phyloP scores from a whole-genome alignment of 1,140 invertebrate genomes.

The Zaprionus ghesquierei region DNA sequence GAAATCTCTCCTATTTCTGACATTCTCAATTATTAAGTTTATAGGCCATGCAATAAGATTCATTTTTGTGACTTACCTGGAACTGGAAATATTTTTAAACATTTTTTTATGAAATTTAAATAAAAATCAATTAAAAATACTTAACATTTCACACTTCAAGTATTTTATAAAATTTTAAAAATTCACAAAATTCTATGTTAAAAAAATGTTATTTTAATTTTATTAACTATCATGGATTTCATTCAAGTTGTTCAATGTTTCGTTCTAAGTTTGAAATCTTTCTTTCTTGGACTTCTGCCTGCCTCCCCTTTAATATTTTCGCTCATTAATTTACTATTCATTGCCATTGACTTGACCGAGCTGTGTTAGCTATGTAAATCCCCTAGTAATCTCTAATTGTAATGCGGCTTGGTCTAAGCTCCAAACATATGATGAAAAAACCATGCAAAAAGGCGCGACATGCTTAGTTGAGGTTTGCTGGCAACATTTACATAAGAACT shows the following conservation, averaged over 20 bases:
- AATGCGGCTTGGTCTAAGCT: constrained; percentile 2
- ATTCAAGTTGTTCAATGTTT: too few species aligned
- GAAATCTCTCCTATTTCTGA: too few species aligned
- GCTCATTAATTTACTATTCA: background rate
- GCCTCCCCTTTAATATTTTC: too few species aligned
- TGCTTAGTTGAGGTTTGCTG: background rate
- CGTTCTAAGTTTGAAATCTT: background rate
- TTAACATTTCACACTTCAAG: too few species aligned
- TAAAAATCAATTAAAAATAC: background rate
- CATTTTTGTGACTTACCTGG: too few species aligned
- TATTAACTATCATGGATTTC: background rate
- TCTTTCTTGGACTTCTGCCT: too few species aligned
- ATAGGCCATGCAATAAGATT: too few species aligned
- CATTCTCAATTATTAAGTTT: too few species aligned
- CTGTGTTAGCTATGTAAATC: background rate
- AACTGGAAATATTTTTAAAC: too few species aligned
- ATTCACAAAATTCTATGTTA: background rate
- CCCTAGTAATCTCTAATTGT: constrained; percentile 30
- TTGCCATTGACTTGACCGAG: background rate
- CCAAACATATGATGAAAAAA: constrained; percentile 3
- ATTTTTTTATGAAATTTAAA: too few species aligned
- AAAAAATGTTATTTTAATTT: background rate
- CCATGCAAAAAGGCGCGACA: background rate
- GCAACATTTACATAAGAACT: constrained; percentile 27
- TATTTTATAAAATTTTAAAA: background rate